phyloP scores from a whole-genome alignment of 2,888 invertebrate genomes.

The Ormyrus thymus region DNA sequence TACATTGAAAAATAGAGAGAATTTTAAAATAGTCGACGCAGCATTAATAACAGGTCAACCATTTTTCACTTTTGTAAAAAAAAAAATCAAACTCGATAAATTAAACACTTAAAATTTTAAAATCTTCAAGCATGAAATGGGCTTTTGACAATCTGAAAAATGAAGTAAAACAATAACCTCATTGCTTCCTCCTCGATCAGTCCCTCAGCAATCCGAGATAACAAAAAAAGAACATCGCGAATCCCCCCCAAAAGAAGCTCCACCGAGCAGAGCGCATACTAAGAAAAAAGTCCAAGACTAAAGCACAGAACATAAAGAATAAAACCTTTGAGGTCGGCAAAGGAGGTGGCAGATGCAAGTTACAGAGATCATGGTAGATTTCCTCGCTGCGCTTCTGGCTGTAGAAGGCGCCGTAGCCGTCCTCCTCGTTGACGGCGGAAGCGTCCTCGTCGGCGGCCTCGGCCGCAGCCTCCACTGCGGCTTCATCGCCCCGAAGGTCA shows the following conservation, averaged over 20 bases:
- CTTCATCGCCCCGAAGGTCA: conserved; percentile 66
- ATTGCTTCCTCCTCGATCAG: background rate
- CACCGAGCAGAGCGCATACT: background rate
- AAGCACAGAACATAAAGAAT: conserved; percentile 55
- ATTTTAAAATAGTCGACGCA: too few relatives aligned
- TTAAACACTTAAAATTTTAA: too few relatives aligned
- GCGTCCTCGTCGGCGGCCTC: conserved; percentile 75
- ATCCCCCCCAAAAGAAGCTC: background rate
- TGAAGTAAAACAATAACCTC: too few relatives aligned
- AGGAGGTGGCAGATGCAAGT: conserved; percentile 78
- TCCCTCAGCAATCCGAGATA: background rate
- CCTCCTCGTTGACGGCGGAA: conserved; percentile 78
- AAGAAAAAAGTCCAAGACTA: background rate
- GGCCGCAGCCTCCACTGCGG: conserved; percentile 68
- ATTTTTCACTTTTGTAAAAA: too few relatives aligned
- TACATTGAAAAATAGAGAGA: too few relatives aligned
- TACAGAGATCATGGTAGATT: conserved; percentile 96
- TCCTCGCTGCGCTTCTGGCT: conserved; percentile 90
- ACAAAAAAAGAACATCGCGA: conserved; percentile 1
- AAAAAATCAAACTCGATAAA: too few relatives aligned
- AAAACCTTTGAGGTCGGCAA: conserved; percentile 71
- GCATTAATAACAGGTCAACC: too few relatives aligned
- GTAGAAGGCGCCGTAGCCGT: conserved; percentile 82
- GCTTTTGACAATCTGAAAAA: too few relatives aligned
- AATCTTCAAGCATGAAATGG: too few relatives aligned